Percentiles rank a stretch among this genome's conserved stretches.
Conservation (phyloP, 2,797 vertebrate genomes). For the Urocyon cinereoargenteus region DNA sequence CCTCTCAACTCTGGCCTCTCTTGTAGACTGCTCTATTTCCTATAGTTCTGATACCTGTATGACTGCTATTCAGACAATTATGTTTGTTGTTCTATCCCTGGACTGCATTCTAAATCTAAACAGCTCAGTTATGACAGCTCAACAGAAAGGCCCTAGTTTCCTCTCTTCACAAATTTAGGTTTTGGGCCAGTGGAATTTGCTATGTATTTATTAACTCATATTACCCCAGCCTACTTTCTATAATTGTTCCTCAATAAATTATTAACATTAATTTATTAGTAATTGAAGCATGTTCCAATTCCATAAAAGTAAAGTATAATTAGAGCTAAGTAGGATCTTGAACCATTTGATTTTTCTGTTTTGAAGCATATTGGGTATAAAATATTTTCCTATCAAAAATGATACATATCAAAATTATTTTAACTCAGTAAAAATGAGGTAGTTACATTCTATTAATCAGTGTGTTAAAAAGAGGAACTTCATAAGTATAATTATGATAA, state of each 20-base stretch:
- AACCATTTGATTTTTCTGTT: background rate
- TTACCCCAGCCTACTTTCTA: background rate
- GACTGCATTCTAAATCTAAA: background rate
- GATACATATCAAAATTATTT: constrained; percentile 11
- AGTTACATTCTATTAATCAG: background rate
- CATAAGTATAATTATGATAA: background rate
- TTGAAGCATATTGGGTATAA: background rate
- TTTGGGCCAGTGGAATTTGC: background rate
- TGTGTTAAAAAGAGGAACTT: background rate
- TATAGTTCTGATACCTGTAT: background rate
- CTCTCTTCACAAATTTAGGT: background rate
- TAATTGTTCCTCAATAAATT: background rate
- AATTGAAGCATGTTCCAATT: background rate
- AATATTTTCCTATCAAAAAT: background rate
- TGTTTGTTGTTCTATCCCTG: background rate
- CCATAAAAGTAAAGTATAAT: background rate
- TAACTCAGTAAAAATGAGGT: background rate
- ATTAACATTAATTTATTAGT: constrained; percentile 28
- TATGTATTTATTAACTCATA: background rate
- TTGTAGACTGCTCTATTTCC: background rate
- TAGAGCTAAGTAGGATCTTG: constrained; percentile 7
- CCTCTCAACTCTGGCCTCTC: background rate
- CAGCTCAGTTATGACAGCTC: background rate
- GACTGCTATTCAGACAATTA: background rate
- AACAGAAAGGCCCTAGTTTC: background rate